Evolutionary conservation across 2,113 vertebrate species (phyloP), one percentile per base, ranked within the genome.

Genomic region (Menura novaehollandiae): DNA sequence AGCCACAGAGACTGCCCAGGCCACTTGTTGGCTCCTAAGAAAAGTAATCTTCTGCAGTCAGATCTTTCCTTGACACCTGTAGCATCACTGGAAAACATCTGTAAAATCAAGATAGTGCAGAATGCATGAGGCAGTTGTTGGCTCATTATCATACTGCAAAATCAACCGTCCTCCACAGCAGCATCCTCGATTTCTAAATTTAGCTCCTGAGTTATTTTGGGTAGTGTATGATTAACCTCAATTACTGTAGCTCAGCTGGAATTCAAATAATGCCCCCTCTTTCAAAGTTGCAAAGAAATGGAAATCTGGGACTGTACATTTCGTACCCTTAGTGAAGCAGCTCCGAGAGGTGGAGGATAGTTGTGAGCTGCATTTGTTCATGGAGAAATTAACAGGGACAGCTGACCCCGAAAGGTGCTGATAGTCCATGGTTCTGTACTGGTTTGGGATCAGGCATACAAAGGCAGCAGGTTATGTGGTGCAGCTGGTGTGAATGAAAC

Each of bases 221-320:
- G 91, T 67, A 88, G 79, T 39, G 47, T 94, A 92, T 93, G 83
- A 89, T 96, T 97, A 97, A 95, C 89, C 82, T 96, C 95, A 90
- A 91, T 97, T 94, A 90, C 88, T 69, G 72, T 77, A 94, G 52
- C 91, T 91, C 13, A 2, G 49, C 58, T 96, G 59, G 73, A 82
- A 92, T 91, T 96, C 76, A 66, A 64, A 91, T 88, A 95, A 73
- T 82, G 37, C 43, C 62, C 28, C 60, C 16, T 76, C 79, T 83
- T 93, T 72, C 72, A 56, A 69, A 83, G 75, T 49, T 83, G 63
- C 51, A 79, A 92, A 91, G 80, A 81, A 93, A n/a, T 64, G 24
- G 27, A 72, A 94, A 85, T 80, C 35, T 88, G 51, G 59, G 24
- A 47, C 73, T 86, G 52, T 82, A 33, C 68, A 12, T 96, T 93